These are phyloP conservation scores for Heteromormyrus szaboi DNA, from an alignment of 2,797 vertebrate species.

Conservation along the genomic window DNA sequence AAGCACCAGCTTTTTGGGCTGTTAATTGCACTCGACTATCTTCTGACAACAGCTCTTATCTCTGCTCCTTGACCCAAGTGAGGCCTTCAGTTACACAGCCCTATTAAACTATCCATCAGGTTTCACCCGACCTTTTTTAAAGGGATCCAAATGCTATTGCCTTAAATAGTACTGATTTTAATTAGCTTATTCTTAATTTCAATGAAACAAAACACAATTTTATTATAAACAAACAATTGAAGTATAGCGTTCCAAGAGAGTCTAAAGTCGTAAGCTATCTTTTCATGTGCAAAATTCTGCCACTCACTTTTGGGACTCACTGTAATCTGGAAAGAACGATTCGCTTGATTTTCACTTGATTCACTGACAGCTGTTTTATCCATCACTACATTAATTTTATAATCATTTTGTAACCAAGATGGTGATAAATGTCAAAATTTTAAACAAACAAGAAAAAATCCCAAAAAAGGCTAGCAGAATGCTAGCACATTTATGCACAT, in stretches of 20 bases:
- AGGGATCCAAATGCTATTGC: not conserved
- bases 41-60: slow-evolving; percentile 15
- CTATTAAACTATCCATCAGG: not conserved
- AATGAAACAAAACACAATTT: not conserved
- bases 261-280: not conserved
- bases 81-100: not conserved
- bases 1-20: not conserved
- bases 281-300: not conserved
- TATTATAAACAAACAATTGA: not conserved
- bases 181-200: not conserved
- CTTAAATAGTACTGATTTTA: not conserved
- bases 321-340: not conserved
- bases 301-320: not conserved
- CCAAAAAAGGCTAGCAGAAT: not conserved
- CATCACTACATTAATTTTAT: not conserved
- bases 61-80: slow-evolving; percentile 14
- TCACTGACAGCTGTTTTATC: not conserved
- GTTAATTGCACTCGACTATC: slow-evolving; percentile 24
- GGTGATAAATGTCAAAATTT: not conserved
- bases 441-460: not conserved
- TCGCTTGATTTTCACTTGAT: not conserved
- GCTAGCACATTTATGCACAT: not conserved
- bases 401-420: not conserved
- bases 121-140: not conserved
- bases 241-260: not conserved